These are phyloP conservation scores for Ispidina picta DNA, from an alignment of 2,797 vertebrate genomes.

Conservation along the genomic window DNA sequence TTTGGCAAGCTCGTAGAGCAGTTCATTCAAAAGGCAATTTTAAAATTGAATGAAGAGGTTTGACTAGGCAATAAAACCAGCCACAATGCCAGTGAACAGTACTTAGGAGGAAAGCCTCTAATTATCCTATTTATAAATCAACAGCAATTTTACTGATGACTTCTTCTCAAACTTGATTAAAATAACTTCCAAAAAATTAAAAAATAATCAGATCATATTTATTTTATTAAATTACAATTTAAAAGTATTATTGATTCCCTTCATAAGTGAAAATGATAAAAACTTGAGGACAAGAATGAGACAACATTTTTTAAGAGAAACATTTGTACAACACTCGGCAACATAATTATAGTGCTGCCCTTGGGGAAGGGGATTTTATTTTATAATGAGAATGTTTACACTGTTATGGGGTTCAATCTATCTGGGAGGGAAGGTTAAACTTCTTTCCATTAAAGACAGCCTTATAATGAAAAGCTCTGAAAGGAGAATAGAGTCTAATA, in stretches of 20 bases:
- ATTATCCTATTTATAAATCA: conserved; percentile 99
- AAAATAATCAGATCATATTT: conserved; percentile 84
- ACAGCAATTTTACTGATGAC: conserved; percentile 92
- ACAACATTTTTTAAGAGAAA: conserved; percentile 81
- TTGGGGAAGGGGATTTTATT: conserved; percentile 86
- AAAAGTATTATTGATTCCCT: conserved; percentile 74
- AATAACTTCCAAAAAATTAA: conserved; percentile 84
- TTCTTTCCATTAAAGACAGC: conserved; percentile 86
- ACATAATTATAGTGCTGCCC: conserved; percentile 84
- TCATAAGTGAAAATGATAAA: conserved; percentile 76
- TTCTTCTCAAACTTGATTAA: conserved; percentile 92
- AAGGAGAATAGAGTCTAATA: conserved; percentile 84
- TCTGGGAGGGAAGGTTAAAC: conserved; percentile 86
- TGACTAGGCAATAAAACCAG: conserved; percentile 95
- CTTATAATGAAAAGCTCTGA: conserved; percentile 86
- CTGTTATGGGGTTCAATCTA: conserved; percentile 85
- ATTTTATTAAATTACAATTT: conserved; percentile 77
- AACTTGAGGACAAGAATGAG: conserved; percentile 78
- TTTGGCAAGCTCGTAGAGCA: conserved; percentile 83
- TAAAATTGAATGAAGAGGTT: conserved; percentile 96
- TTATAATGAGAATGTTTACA: conserved; percentile 88
- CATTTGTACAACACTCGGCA: conserved; percentile 77
- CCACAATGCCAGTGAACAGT: conserved; percentile 83
- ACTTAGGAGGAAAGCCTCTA: conserved; percentile 87
- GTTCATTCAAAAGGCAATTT: conserved; percentile 98